Evolutionary conservation across 1,140 invertebrate genomes (phyloP).

Genomic region (Sycobia sp.): DNA sequence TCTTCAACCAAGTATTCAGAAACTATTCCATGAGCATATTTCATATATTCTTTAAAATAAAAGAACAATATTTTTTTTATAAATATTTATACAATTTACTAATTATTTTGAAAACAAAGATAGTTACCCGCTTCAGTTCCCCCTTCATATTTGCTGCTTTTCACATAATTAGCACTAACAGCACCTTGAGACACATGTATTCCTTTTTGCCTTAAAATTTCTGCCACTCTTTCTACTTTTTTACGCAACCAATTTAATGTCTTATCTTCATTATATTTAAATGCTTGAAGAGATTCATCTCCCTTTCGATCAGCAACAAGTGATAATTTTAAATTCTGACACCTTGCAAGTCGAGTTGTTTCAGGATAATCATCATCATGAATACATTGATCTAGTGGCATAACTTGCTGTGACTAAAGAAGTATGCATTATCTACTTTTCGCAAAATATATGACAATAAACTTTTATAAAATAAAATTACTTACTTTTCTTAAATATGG

Average conservation of each 20-base stretch:
- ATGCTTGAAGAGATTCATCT: constrained; percentile 72
- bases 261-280: constrained; percentile 79
- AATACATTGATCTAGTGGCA: constrained; percentile 74
- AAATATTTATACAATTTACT: not conserved
- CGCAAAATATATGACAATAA: not conserved
- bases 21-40: constrained; percentile 72
- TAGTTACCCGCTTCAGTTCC: constrained; percentile 54
- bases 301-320: constrained; percentile 72
- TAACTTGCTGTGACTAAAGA: constrained; percentile 60
- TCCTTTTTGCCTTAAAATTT: constrained; percentile 70
- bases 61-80: not conserved
- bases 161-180: constrained; percentile 74
- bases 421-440: no score
- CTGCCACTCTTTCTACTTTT: constrained; percentile 69
- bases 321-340: constrained; percentile 63
- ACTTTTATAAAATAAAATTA: constrained; percentile 23
- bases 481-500: constrained; percentile 62
- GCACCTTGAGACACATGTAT: constrained; percentile 73
- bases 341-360: constrained; percentile 60
- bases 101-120: constrained; percentile 5
- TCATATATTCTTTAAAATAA: constrained; percentile 67
- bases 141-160: constrained; percentile 64
- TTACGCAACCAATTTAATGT: constrained; percentile 73
- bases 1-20: constrained; percentile 73
- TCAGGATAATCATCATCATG: constrained; percentile 67